Base-by-base conservation (phyloP, 2,113 vertebrate genomes). In the Sceloporus tristichus region DNA sequence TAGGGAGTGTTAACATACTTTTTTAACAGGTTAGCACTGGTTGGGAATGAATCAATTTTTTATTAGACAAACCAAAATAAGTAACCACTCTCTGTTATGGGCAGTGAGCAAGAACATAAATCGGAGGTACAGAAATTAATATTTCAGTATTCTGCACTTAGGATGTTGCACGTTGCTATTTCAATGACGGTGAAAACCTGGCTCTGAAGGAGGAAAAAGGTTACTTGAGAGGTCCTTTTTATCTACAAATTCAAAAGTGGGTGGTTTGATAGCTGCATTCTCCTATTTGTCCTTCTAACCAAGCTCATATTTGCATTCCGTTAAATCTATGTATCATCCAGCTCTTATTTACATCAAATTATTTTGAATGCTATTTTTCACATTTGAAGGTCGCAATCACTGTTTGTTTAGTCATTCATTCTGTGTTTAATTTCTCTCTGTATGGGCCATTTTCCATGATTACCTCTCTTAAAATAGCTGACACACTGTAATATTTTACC, bases 31-130 rank as follows among this genome's bases (percentile, higher is more conserved):
- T 88, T 90, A 92, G 71, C 3, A 0, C 86, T 94, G 92, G 94
- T 95, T 94, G 29, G 91, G 82, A 95, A 94, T 86, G 1, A 42
- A 96, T 97, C 88, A 94, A 95, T 95, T 93, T 97, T 97, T 97
- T 93, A 96, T 96, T 92, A 95, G 90, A 79, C 85, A 91, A 85
- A 90, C 91, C 90, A 92, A 95, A 96, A 95, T 90, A 96, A 94
- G 92, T 93, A 94, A 94, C 90, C 89, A 87, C 34, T 1, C 83
- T 87, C 87, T 77, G 85, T 88, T 95, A 38, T 40, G 74, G 81
- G 87, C 87, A 62, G 84, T 91, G 87, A 79, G 87, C 53, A 88
- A 76, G 88, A 90, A 90, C 83, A 90, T 90, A 93, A 82, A 96
- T 95, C 89, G 91, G 87, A 95, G 91, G 75, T 90, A 82, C 1